Percentiles rank a stretch among this genome's conserved stretches.
These are phyloP conservation scores for Aurelia aurita DNA, from an alignment of 30 jellyfish, hydroid and myxozoan species.

Conservation along the genomic window DNA sequence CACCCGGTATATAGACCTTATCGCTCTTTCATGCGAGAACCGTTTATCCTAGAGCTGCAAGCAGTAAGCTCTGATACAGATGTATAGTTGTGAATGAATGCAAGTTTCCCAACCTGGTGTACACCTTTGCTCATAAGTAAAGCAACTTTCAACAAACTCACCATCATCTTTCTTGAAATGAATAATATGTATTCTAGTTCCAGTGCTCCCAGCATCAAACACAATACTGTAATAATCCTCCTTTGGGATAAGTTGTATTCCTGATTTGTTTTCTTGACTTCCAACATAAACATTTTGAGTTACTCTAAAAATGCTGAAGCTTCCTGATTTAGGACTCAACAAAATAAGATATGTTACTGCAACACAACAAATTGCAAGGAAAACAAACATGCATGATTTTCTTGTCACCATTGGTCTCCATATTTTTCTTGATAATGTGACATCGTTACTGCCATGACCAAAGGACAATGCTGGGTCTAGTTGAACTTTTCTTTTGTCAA, in stretches of 20 bases:
- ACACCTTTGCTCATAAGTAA: too few relatives aligned
- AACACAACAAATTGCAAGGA: conserved; percentile 14
- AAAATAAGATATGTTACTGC: conserved; percentile 20
- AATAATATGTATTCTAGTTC: conserved; percentile 70
- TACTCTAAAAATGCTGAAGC: conserved; percentile 30
- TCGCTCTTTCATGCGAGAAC: too few relatives aligned
- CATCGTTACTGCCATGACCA: conserved; percentile 13
- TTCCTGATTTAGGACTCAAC: conserved; percentile 22
- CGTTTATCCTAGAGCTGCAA: too few relatives aligned
- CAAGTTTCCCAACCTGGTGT: too few relatives aligned
- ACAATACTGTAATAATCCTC: conserved; percentile 54
- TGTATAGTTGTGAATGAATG: too few relatives aligned
- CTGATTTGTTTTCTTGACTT: not conserved
- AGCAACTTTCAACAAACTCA: too few relatives aligned
- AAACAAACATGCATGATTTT: conserved; percentile 18
- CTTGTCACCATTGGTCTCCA: conserved; percentile 10
- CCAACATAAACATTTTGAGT: conserved; percentile 57
- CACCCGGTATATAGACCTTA: too few relatives aligned
- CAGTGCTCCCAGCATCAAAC: conserved; percentile 81
- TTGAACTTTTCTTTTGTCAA: too few relatives aligned
- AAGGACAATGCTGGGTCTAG: conserved; percentile 43
- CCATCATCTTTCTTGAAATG: conserved; percentile 51
- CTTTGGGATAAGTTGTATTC: not conserved
- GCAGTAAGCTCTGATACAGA: too few relatives aligned
- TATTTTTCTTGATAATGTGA: not conserved